Percentiles rank a stretch among this genome's conserved stretches.
These are phyloP conservation scores for Emberiza fucata DNA, from an alignment of 2,113 vertebrate species.

Conservation along the genomic window DNA sequence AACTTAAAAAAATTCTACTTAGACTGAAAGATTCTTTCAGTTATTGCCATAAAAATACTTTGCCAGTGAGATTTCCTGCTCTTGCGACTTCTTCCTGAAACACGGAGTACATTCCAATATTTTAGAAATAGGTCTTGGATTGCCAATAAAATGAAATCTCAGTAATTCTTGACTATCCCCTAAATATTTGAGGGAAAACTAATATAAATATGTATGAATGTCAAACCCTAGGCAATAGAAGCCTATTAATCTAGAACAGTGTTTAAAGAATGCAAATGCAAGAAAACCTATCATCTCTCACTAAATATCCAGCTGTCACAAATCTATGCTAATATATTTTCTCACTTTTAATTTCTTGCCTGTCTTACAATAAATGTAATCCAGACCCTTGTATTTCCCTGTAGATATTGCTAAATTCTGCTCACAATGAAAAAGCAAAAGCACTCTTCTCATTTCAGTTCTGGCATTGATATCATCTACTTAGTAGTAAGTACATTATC, in stretches of 20 bases:
- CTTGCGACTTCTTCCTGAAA: not conserved
- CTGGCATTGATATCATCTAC: not conserved
- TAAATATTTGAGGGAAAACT: conserved; percentile 5
- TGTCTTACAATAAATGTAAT: not conserved
- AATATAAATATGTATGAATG: not conserved
- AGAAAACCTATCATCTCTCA: not conserved
- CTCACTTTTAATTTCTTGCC: not conserved
- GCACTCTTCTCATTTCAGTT: not conserved
- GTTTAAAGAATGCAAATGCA: not conserved
- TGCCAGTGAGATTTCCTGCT: not conserved
- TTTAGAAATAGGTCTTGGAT: not conserved
- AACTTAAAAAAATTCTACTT: not conserved
- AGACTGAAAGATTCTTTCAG: not conserved
- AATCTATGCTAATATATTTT: not conserved
- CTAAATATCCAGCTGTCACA: not conserved
- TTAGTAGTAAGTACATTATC: not conserved
- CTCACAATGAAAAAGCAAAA: rapidly evolving
- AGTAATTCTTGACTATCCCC: not conserved
- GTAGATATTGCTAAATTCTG: not conserved
- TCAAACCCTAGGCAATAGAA: not conserved
- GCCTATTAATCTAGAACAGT: not conserved
- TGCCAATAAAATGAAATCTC: conserved; percentile 13
- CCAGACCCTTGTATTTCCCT: not conserved
- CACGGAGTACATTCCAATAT: not conserved
- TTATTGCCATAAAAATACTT: not conserved